These are phyloP conservation scores for Ctena decussata DNA, from an alignment of 2,888 invertebrate species.

Conservation along the genomic window DNA sequence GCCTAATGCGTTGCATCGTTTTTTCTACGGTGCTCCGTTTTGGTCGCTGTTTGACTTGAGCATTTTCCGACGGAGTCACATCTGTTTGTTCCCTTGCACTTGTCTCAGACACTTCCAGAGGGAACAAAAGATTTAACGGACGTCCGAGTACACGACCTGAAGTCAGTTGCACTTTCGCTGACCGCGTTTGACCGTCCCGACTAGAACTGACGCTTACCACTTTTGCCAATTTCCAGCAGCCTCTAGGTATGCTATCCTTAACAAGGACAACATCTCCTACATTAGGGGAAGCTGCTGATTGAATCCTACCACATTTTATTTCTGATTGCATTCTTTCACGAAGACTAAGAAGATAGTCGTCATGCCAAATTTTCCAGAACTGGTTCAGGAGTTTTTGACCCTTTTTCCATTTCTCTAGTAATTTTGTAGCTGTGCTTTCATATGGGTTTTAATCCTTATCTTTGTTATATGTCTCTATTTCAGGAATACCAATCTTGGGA, in stretches of 20 bases:
- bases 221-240: slow-evolving; percentile 20
- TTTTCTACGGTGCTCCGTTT: slow-evolving; percentile 4
- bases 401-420: background rate
- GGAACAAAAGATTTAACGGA: slow-evolving; percentile 25
- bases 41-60: background rate
- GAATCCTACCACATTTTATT: slow-evolving; percentile 3
- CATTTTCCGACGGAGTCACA: background rate
- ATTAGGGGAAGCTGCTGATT: background rate
- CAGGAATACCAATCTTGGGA: slow-evolving; percentile 29
- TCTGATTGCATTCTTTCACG: too few species aligned
- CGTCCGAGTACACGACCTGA: slow-evolving; percentile 19
- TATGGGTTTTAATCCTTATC: slow-evolving; percentile 21
- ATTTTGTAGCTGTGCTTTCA: background rate
- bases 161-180: slow-evolving; percentile 13
- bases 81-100: background rate
- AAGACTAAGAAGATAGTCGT: too few species aligned
- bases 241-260: slow-evolving; percentile 20
- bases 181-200: slow-evolving; percentile 22
- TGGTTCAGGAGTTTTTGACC: background rate
- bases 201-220: background rate
- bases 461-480: slow-evolving; percentile 2
- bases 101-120: background rate
- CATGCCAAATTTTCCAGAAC: too few species aligned
- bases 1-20: background rate
- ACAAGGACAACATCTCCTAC: slow-evolving; percentile 17